Evolutionary conservation across 1,140 invertebrate species (phyloP).

Genomic region (Anagrus nilaparvatae): DNA sequence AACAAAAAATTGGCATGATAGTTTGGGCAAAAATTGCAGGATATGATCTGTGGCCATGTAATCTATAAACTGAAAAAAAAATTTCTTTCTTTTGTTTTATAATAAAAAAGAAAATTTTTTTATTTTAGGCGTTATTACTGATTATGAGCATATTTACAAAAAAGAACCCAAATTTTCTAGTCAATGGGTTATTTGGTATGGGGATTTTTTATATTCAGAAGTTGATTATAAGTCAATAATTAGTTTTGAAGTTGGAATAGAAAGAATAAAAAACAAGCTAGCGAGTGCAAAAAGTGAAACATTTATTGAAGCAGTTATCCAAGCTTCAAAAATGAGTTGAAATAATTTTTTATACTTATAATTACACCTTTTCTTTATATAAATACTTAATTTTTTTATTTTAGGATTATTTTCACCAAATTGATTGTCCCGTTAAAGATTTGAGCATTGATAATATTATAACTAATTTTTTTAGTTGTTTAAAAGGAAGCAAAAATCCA

Average conservation of each 20-base stretch:
- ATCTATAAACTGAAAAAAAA: neutral
- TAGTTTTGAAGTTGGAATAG: constrained; percentile 11
- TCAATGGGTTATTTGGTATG: constrained; percentile 40
- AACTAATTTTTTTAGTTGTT: too few species aligned
- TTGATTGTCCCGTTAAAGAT: too few species aligned
- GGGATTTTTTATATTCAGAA: constrained; percentile 32
- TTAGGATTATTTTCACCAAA: constrained; percentile 28
- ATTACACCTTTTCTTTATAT: too few species aligned
- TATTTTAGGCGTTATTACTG: constrained; percentile 35
- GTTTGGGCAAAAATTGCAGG: constrained; percentile 33
- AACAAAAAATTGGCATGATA: constrained; percentile 32
- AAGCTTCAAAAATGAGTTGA: constrained; percentile 25
- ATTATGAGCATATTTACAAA: constrained; percentile 31
- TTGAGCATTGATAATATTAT: too few species aligned
- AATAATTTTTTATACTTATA: constrained; percentile 5
- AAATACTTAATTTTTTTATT: constrained; percentile 13
- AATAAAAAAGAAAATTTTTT: too few species aligned
- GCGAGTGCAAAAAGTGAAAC: constrained; percentile 6
- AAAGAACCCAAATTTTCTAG: constrained; percentile 30
- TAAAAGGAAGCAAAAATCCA: too few species aligned
- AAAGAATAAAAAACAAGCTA: constrained; percentile 14
- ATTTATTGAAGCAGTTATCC: constrained; percentile 21
- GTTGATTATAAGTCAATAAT: constrained; percentile 10
- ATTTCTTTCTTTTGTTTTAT: too few species aligned
- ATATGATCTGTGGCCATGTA: constrained; percentile 36